A percentile compares a stretch with the other conserved stretches of the same genome.
Conservation (phyloP, 2,888 invertebrate species). For the Julus scandinavius region DNA sequence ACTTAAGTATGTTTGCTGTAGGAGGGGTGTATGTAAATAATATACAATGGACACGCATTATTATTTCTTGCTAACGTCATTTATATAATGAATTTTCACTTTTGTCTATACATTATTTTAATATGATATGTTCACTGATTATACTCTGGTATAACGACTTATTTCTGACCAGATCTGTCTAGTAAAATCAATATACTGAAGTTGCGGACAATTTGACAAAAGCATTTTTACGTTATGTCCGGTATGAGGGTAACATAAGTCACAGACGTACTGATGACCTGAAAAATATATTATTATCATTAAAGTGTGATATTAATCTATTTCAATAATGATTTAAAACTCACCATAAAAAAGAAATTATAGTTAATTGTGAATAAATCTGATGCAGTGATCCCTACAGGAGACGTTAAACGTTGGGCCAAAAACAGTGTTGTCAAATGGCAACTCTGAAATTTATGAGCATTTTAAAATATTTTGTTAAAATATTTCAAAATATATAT, state of each 20-base stretch:
- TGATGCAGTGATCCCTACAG: conserved; percentile 7
- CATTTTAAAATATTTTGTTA: neutral
- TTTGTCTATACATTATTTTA: neutral
- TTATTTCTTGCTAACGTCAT: neutral
- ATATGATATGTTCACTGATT: neutral
- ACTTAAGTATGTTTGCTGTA: neutral
- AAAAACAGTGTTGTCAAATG: neutral
- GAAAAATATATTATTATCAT: neutral
- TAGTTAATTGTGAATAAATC: neutral
- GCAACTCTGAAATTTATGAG: neutral
- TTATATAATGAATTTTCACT: neutral
- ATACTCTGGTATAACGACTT: too few species aligned
- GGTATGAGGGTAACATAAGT: conserved; percentile 23
- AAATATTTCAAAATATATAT: neutral
- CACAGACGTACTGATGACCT: conserved; percentile 36
- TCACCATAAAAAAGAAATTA: neutral
- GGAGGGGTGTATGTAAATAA: neutral
- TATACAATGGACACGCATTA: neutral
- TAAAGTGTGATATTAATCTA: neutral
- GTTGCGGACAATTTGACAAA: too few species aligned
- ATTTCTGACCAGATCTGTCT: too few species aligned
- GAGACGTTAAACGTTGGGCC: neutral
- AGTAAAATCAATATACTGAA: too few species aligned
- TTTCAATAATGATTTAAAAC: neutral
- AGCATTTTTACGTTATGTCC: neutral